These are phyloP conservation scores for Pseudochaenichthys georgianus DNA, from an alignment of 2,797 vertebrate genomes.

Conservation along the genomic window DNA sequence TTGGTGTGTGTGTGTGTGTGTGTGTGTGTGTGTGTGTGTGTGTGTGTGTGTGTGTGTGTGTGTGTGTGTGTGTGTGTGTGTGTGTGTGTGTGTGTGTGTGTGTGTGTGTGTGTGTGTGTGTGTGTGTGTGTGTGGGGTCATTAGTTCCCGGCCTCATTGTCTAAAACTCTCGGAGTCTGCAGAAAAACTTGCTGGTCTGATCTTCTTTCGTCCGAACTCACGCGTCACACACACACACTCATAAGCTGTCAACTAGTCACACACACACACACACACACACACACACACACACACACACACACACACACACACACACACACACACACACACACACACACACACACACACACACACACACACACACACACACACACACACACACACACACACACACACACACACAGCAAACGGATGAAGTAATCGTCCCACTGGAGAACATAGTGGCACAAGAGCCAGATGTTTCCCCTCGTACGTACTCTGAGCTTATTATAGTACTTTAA, in stretches of 20 bases:
- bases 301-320: neutral
- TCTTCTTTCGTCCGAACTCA: constrained; percentile 44
- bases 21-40: too few species aligned
- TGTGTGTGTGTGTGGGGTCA: constrained; percentile 21
- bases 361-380: too few species aligned
- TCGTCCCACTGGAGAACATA: neutral
- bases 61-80: too few species aligned
- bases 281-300: constrained; percentile 4
- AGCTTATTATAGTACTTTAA: neutral
- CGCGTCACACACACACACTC: neutral
- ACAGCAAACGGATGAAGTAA: neutral
- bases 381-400: too few species aligned
- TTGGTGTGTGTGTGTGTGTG: too few species aligned
- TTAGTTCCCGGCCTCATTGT: constrained; percentile 61
- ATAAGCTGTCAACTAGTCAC: constrained; percentile 40
- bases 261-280: constrained; percentile 2
- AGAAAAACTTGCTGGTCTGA: constrained; percentile 51
- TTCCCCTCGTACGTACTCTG: neutral
- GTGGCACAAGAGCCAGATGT: neutral
- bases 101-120: constrained; percentile 20
- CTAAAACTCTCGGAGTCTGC: constrained; percentile 62
- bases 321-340: constrained; percentile 1
- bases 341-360: constrained; percentile 2
- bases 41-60: too few species aligned
- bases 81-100: constrained; percentile 10